These are phyloP conservation scores for Rhinopomastus cyanomelas DNA, from an alignment of 2,113 vertebrate species.

Conservation along the genomic window DNA sequence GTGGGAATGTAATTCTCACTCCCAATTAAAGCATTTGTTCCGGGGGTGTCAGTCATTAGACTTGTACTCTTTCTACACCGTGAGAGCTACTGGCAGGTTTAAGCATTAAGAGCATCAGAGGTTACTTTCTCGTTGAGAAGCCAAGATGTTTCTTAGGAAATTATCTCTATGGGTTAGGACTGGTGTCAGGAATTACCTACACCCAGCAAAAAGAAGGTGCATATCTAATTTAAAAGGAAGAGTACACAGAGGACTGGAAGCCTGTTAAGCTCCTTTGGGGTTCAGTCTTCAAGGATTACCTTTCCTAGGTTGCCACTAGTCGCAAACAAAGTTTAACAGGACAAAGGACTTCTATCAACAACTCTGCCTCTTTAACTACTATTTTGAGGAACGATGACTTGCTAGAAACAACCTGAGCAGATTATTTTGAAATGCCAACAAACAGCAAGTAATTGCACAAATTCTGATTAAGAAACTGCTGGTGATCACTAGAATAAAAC, in stretches of 20 bases:
- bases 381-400: neutral
- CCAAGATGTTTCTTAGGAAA: neutral
- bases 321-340: neutral
- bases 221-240: neutral
- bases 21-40: neutral
- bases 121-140: neutral
- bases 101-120: neutral
- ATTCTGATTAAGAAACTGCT: slow-evolving; percentile 33
- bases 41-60: neutral
- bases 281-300: neutral
- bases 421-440: slow-evolving; percentile 37
- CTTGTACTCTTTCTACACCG: neutral
- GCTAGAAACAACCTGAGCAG: slow-evolving; percentile 11
- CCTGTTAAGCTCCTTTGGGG: neutral
- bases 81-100: neutral
- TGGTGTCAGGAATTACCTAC: neutral
- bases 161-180: neutral
- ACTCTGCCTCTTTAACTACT: no score
- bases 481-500: slow-evolving; percentile 8
- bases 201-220: fast-evolving
- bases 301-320: neutral
- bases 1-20: neutral
- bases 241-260: neutral
- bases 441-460: slow-evolving; percentile 42
- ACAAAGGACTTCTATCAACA: no score